Evolutionary conservation across 1,140 invertebrate species (phyloP).

Genomic region (Apocrypta bakeri): DNA sequence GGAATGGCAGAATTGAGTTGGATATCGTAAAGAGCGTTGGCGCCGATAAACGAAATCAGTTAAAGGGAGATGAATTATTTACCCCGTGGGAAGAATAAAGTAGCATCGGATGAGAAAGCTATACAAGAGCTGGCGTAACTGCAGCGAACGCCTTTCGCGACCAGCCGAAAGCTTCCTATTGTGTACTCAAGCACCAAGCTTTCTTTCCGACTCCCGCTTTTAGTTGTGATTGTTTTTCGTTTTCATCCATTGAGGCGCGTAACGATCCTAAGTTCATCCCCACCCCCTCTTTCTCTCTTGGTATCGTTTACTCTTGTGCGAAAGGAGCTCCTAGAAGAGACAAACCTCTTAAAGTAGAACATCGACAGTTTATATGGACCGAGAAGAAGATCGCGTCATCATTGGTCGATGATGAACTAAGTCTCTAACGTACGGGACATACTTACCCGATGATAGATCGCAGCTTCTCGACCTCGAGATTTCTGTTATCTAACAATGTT

Average conservation of each 20-base stretch:
- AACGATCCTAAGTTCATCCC: background rate
- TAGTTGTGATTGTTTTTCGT: conserved; percentile 3
- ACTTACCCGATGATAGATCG: background rate
- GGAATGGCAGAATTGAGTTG: conserved; percentile 40
- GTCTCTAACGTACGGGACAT: too few species aligned
- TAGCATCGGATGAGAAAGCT: conserved; percentile 54
- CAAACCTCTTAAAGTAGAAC: background rate
- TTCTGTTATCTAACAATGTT: background rate
- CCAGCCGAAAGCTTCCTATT: conserved; percentile 7
- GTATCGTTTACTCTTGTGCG: conserved; percentile 1
- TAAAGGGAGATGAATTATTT: conserved; percentile 67
- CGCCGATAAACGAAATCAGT: conserved; percentile 64
- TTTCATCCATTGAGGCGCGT: background rate
- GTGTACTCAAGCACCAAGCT: too few species aligned
- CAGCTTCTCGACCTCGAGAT: background rate
- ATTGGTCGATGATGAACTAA: background rate
- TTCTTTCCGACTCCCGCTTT: background rate
- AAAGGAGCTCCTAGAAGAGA: background rate
- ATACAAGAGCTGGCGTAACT: conserved; percentile 1
- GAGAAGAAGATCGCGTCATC: background rate
- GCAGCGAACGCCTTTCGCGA: background rate
- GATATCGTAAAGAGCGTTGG: conserved; percentile 66
- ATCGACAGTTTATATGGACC: background rate
- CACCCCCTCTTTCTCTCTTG: background rate
- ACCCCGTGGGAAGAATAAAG: conserved; percentile 60